A percentile compares a stretch with the other conserved stretches of the same genome.
phyloP scores from a whole-genome alignment of 1,140 invertebrate genomes.

The Bombus terrestris region DNA sequence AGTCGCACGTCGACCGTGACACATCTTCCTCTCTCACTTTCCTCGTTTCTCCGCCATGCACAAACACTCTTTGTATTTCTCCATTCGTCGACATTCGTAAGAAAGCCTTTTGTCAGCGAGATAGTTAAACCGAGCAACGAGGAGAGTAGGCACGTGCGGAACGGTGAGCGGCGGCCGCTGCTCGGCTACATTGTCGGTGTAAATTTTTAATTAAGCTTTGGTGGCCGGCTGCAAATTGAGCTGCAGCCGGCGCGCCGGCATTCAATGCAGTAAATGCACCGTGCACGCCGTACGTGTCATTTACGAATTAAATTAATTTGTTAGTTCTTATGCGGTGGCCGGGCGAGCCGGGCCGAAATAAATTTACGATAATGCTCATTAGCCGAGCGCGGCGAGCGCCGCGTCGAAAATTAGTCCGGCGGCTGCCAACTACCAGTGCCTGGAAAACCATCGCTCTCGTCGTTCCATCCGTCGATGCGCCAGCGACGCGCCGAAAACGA shows the following conservation, averaged over 20 bases:
- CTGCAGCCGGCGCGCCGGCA: constrained; percentile 47
- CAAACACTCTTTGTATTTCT: constrained; percentile 2
- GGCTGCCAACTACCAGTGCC: background rate
- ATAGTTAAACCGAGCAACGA: background rate
- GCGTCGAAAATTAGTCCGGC: constrained; percentile 41
- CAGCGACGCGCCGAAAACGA: constrained; percentile 1
- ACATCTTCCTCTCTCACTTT: too few relatives aligned
- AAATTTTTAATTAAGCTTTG: constrained; percentile 66
- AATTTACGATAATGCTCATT: constrained; percentile 58
- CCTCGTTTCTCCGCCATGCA: background rate
- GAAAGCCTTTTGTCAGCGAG: background rate
- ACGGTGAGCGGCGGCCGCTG: background rate
- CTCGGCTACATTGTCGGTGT: constrained; percentile 55
- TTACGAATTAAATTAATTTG: constrained; percentile 63
- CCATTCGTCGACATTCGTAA: constrained; percentile 7
- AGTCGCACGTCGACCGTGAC: constrained; percentile 7
- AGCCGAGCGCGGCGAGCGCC: constrained; percentile 20
- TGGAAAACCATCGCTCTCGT: constrained; percentile 16
- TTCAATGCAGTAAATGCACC: constrained; percentile 62
- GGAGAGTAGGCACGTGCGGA: background rate
- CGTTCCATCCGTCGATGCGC: background rate
- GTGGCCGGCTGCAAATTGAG: constrained; percentile 63
- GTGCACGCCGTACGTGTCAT: constrained; percentile 59
- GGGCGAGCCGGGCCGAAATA: constrained; percentile 33
- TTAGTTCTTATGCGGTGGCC: constrained; percentile 52